Conservation (phyloP, 1,140 invertebrate genomes). For the Aphidius gifuensis region DNA sequence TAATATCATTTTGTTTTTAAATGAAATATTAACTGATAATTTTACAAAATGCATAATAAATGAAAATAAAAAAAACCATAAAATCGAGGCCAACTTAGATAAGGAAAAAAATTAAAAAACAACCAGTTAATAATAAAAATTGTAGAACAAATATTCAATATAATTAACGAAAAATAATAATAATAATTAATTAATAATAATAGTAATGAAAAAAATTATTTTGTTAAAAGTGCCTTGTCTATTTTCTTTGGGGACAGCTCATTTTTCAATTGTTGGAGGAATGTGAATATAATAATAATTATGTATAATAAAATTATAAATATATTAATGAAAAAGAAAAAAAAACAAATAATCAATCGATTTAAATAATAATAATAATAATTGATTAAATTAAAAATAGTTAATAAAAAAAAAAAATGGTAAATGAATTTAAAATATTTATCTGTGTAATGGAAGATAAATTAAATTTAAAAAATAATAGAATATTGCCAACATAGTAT, state of each 20-base stretch:
- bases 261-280: slow-evolving; percentile 53
- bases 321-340: slow-evolving; percentile 32
- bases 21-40: background rate
- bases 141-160: slow-evolving; percentile 14
- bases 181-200: slow-evolving; percentile 18
- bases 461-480: too few relatives aligned
- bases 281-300: slow-evolving; percentile 50
- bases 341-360: too few relatives aligned
- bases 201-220: slow-evolving; percentile 34
- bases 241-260: slow-evolving; percentile 53
- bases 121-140: slow-evolving; percentile 47
- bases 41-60: background rate
- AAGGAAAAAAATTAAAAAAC: slow-evolving; percentile 33
- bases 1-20: slow-evolving; percentile 20
- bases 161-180: slow-evolving; percentile 8
- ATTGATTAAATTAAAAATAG: too few relatives aligned
- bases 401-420: too few relatives aligned
- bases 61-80: slow-evolving; percentile 21
- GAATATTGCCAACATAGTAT: too few relatives aligned
- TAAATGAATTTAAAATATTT: too few relatives aligned
- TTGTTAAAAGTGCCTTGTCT: slow-evolving; percentile 54
- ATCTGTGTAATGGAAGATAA: too few relatives aligned
- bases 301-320: slow-evolving; percentile 35
- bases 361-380: too few relatives aligned
- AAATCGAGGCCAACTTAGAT: slow-evolving; percentile 12